Conservation (phyloP, 2,888 invertebrate species). For the Isotomurus palustris region DNA sequence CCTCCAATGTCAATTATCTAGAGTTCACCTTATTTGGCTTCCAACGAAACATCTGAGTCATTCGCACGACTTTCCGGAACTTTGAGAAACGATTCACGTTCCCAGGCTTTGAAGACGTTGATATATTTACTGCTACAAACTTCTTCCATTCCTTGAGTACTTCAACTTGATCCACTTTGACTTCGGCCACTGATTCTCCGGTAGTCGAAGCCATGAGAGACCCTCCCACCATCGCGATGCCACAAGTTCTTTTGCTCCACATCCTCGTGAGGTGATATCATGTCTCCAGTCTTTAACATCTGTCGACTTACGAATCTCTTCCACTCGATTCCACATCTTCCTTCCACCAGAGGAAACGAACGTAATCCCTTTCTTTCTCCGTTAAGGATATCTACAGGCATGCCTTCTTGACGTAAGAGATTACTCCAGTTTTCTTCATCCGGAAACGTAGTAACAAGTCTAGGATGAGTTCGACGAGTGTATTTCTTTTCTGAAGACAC, state of each 20-base stretch:
- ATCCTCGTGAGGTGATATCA: slow-evolving; percentile 13
- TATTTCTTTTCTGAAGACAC: slow-evolving; percentile 41
- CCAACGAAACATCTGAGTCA: not conserved
- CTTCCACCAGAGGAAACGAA: slow-evolving; percentile 21
- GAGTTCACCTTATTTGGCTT: not conserved
- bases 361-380: slow-evolving; percentile 38
- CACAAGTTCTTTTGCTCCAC: slow-evolving; percentile 14
- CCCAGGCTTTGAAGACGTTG: too few relatives aligned
- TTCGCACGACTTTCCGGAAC: not conserved
- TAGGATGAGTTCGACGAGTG: slow-evolving; percentile 37
- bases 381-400: slow-evolving; percentile 47
- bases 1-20: not conserved
- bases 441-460: slow-evolving; percentile 25
- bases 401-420: slow-evolving; percentile 47
- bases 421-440: slow-evolving; percentile 28
- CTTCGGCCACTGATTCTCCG: slow-evolving; percentile 18
- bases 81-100: not conserved
- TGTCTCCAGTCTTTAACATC: slow-evolving; percentile 1
- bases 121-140: not conserved
- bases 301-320: slow-evolving; percentile 18
- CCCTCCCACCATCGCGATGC: slow-evolving; percentile 39
- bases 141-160: slow-evolving; percentile 2
- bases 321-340: slow-evolving; percentile 12
- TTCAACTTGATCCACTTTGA: slow-evolving; percentile 6
- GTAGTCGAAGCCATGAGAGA: slow-evolving; percentile 20